Conservation (phyloP, 2,113 vertebrate species). For the Mixornis gularis region DNA sequence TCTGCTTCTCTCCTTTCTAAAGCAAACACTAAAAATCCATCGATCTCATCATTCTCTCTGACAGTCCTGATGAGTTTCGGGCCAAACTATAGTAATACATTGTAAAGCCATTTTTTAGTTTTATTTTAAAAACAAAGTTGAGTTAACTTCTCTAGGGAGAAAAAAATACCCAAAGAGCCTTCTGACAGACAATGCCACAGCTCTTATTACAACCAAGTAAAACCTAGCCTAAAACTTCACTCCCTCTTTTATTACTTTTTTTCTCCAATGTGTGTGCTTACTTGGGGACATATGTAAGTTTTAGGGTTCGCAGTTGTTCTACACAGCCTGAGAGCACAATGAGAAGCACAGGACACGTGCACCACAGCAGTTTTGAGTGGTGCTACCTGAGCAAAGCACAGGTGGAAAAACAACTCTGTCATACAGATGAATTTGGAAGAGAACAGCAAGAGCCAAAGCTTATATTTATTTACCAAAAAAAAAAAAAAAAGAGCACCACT, state of each 20-base stretch:
- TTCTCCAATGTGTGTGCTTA: not conserved
- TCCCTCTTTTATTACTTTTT: not conserved
- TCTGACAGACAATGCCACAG: accelerated
- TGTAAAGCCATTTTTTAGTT: not conserved
- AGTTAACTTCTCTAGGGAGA: not conserved
- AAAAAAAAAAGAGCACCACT: not conserved
- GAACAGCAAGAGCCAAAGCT: not conserved
- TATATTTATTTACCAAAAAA: not conserved
- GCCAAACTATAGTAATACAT: not conserved
- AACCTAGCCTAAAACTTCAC: not conserved
- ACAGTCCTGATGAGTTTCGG: not conserved
- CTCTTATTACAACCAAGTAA: not conserved
- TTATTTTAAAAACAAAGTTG: not conserved
- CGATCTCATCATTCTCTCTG: not conserved
- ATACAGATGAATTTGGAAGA: not conserved
- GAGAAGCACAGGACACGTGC: not conserved
- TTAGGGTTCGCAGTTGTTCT: not conserved
- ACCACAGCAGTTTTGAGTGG: not conserved
- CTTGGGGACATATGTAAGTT: not conserved
- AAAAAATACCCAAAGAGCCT: not conserved
- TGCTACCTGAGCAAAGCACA: not conserved
- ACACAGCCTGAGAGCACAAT: not conserved
- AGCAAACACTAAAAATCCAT: not conserved
- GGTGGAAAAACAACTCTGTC: not conserved
- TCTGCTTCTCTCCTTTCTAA: not conserved